Conservation (phyloP, 2,113 vertebrate species). For the Camelus dromedarius region DNA sequence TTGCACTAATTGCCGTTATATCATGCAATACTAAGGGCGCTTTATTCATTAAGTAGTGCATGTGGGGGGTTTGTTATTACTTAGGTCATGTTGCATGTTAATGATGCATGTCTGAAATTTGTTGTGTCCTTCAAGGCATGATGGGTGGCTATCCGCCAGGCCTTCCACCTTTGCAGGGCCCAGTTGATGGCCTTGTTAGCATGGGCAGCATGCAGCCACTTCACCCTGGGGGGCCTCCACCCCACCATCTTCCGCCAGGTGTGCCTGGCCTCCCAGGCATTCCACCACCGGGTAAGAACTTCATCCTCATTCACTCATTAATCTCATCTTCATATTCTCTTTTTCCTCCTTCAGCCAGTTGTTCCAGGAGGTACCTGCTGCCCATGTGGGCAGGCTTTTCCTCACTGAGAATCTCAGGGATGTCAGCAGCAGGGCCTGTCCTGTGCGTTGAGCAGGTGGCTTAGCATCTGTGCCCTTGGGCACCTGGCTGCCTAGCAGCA, state of each 20-base stretch:
- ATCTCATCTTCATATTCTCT: constrained; percentile 89
- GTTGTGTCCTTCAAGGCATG: constrained; percentile 96
- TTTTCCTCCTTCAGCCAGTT: constrained; percentile 87
- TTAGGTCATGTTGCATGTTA: constrained; percentile 95
- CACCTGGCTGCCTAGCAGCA: constrained; percentile 30
- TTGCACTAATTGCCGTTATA: constrained; percentile 89
- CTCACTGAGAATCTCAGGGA: constrained; percentile 59
- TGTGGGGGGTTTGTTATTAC: constrained; percentile 88
- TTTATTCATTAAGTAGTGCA: constrained; percentile 93
- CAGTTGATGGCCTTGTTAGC: constrained; percentile 96
- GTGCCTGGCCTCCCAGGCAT: constrained; percentile 94
- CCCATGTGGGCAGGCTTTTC: constrained; percentile 74
- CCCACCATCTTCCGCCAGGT: constrained; percentile 94
- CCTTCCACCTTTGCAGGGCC: constrained; percentile 94
- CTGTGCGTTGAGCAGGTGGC: constrained; percentile 22
- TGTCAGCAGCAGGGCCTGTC: constrained; percentile 16
- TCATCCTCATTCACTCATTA: constrained; percentile 90
- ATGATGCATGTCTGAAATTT: constrained; percentile 95
- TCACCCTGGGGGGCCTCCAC: constrained; percentile 94
- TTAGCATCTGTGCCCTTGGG: constrained; percentile 1
- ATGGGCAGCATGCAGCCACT: constrained; percentile 96
- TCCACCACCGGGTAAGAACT: constrained; percentile 95
- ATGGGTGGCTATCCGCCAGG: constrained; percentile 95
- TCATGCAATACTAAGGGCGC: constrained; percentile 88
- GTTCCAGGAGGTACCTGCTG: constrained; percentile 90